Base-by-base conservation (phyloP, 2,888 invertebrate genomes). In the Ischnura elegans region DNA sequence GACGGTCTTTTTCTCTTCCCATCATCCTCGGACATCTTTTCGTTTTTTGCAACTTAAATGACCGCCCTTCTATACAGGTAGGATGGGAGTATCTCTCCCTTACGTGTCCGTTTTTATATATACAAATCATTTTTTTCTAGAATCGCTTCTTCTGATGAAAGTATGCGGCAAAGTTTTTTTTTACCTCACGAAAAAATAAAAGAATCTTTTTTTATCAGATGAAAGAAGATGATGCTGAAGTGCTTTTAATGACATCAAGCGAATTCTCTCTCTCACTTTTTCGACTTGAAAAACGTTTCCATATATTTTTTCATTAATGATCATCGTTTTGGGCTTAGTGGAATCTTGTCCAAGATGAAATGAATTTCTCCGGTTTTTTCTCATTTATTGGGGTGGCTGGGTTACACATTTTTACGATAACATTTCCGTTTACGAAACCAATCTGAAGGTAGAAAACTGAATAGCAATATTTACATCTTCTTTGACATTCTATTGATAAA, bases 61-160 rank as follows among this genome's bases (percentile, higher is more conserved):
- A 86, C 46, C 86, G 46, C 46, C 46, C 29, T 10, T 13, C 13
- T 76, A 36, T 36, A 13, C 36, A 36, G 10, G 8, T 25, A n/a
- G 61, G 61, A n/a, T n/a, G 61, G n/a, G 3, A 25, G n/a, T 61
- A n/a, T 61, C 25, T 61, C 51, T 51, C 29, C 21, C 36, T 36
- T n/a, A 76, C 25, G 2, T 61, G 29, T 29, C 29, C 43, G 21
- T 86, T 86, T 86, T 86, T 76, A 36, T 61, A 13, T 29, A 13
- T 6, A 21, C 29, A 36, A 19, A 43, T n/a, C n/a, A n/a, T n/a
- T n/a, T n/a, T n/a, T n/a, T n/a, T n/a, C n/a, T n/a, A 46, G n/a
- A 86, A 86, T 66, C 90, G 66, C 90, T 90, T 66, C 90, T 90
- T 90, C 90, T 43, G 55, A 21, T 61, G 66, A 66, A 90, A 90